Conservation (phyloP, 37 sponge, comb jelly and placozoan species). For the Halichondria panicea region DNA sequence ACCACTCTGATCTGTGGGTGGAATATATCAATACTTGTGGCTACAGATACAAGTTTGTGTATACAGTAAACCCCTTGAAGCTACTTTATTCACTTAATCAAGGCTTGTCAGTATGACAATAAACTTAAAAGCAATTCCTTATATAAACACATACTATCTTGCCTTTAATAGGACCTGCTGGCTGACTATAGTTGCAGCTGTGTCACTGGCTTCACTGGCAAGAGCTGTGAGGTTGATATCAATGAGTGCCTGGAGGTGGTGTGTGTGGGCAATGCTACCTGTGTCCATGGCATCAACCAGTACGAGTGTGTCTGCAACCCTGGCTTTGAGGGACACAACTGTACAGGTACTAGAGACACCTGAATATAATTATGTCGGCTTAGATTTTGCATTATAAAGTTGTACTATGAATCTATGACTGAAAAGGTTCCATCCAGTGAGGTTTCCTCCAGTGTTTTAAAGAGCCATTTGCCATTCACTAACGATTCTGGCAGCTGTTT, state of each 20-base stretch:
- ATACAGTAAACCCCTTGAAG: no score
- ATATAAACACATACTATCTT: not conserved
- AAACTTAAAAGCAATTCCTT: no score
- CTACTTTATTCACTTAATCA: no score
- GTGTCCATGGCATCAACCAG: not conserved
- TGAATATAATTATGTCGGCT: not conserved
- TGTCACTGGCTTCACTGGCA: conserved; percentile 17
- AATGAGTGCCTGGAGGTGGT: not conserved
- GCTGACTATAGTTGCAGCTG: conserved; percentile 7
- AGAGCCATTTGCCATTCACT: not conserved
- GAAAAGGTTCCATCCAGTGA: no score
- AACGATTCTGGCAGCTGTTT: not conserved
- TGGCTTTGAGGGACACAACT: conserved; percentile 28
- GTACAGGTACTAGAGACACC: conserved; percentile 6
- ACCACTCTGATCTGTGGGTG: no score
- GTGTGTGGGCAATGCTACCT: conserved; percentile 15
- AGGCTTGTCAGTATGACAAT: no score
- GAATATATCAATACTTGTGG: no score
- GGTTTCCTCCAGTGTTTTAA: not conserved
- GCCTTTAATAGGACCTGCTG: conserved; percentile 1
- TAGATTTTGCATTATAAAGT: no score
- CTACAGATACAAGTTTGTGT: no score
- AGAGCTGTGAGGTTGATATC: conserved; percentile 3
- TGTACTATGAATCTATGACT: no score
- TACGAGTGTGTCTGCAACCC: conserved; percentile 6